Conservation (phyloP, 2,113 vertebrate species). For the Erinaceus europaeus region DNA sequence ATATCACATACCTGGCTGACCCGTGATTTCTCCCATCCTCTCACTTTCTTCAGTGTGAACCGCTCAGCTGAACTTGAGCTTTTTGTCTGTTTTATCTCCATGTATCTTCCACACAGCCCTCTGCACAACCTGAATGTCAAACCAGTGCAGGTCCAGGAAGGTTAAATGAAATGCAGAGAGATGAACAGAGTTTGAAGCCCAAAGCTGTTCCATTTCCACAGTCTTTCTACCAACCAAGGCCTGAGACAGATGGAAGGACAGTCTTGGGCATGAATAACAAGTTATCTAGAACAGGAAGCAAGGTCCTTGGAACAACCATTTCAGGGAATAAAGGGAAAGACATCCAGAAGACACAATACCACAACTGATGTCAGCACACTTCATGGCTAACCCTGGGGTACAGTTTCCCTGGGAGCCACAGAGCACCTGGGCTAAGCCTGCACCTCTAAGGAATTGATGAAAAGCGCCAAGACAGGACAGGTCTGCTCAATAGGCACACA, state of each 20-base stretch:
- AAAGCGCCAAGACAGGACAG: neutral
- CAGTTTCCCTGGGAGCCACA: neutral
- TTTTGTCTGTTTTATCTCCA: neutral
- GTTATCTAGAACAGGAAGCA: neutral
- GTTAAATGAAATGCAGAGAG: neutral
- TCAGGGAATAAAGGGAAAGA: neutral
- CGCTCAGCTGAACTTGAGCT: neutral
- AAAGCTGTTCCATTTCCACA: neutral
- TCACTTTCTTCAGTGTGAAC: neutral
- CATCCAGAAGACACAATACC: neutral
- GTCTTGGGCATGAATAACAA: neutral
- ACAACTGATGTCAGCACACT: neutral
- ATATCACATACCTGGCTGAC: neutral
- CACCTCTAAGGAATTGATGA: neutral
- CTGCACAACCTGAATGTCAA: neutral
- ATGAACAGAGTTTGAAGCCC: neutral
- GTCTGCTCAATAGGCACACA: neutral
- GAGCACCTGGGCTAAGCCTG: neutral
- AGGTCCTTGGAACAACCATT: neutral
- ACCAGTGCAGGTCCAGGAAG: neutral
- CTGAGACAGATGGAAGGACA: too few relatives aligned
- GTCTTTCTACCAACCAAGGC: neutral
- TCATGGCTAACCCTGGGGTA: neutral
- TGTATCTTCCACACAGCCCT: neutral
- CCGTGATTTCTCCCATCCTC: neutral